These are phyloP conservation scores for Scaptomyza caliginosa DNA, from an alignment of 2,888 invertebrate species.

Conservation along the genomic window DNA sequence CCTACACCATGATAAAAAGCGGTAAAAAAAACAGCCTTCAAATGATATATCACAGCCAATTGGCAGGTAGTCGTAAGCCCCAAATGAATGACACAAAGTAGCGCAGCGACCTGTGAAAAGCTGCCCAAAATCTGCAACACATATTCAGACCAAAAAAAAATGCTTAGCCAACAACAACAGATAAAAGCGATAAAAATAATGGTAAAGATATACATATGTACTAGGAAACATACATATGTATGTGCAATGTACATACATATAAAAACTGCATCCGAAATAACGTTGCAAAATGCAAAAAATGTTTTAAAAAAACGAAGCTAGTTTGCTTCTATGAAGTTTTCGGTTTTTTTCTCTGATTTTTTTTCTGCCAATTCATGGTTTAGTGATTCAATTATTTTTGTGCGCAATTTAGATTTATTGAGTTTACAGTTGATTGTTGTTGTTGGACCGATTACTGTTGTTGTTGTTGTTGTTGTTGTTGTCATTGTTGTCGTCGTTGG, in stretches of 20 bases:
- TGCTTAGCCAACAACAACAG: conserved; percentile 31
- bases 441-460: conserved; percentile 15
- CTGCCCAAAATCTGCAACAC: conserved; percentile 60
- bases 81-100: conserved; percentile 45
- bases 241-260: conserved; percentile 3
- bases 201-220: background rate
- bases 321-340: conserved; percentile 6
- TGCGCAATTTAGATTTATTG: conserved; percentile 78
- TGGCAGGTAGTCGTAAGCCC: conserved; percentile 27
- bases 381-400: conserved; percentile 80
- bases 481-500: conserved; percentile 31
- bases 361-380: conserved; percentile 54
- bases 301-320: conserved; percentile 25
- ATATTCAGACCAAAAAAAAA: conserved; percentile 43
- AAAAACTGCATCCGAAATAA: conserved; percentile 45
- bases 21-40: too few species aligned
- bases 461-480: conserved; percentile 27
- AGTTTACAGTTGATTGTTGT: conserved; percentile 54
- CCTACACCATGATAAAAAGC: background rate
- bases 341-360: conserved; percentile 1
- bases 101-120: conserved; percentile 66
- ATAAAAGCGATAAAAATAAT: background rate
- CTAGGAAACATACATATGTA: conserved; percentile 5
- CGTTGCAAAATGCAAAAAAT: conserved; percentile 26
- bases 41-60: background rate